phyloP scores from a whole-genome alignment of 2,113 vertebrate genomes.

The Psammodynastes pulverulentus region DNA sequence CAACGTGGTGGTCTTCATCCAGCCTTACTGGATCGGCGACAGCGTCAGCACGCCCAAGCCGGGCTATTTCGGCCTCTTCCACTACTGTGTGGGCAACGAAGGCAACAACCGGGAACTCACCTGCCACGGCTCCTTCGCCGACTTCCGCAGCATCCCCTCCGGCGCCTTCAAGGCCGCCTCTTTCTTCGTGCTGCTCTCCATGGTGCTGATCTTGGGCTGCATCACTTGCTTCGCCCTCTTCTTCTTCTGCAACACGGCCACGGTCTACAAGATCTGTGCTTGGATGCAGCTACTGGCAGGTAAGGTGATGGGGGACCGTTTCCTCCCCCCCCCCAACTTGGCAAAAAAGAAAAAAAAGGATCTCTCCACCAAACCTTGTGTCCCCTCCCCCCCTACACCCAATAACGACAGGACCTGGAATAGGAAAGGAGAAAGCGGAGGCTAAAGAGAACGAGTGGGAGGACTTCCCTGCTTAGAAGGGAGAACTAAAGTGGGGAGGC shows the following conservation, averaged over 20 bases:
- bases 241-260: conserved; percentile 98
- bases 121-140: conserved; percentile 91
- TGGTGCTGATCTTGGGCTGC: conserved; percentile 95
- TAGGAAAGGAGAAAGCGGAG: background rate
- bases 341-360: background rate
- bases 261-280: conserved; percentile 97
- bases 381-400: no score
- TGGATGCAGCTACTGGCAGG: conserved; percentile 98
- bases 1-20: conserved; percentile 97
- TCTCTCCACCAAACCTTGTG: background rate
- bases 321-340: background rate
- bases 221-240: conserved; percentile 94
- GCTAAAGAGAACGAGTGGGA: background rate
- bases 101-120: conserved; percentile 85
- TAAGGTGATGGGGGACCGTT: conserved; percentile 53
- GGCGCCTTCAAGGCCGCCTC: conserved; percentile 92
- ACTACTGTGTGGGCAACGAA: conserved; percentile 91
- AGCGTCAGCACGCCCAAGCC: conserved; percentile 91
- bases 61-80: conserved; percentile 95
- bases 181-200: conserved; percentile 95
- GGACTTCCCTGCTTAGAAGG: background rate
- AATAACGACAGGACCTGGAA: background rate
- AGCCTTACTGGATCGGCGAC: conserved; percentile 98
- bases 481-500: background rate
- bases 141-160: conserved; percentile 93